Evolutionary conservation across 2,888 invertebrate species (phyloP), one percentile per base, ranked within the genome.

Genomic region (Muscina levida): DNA sequence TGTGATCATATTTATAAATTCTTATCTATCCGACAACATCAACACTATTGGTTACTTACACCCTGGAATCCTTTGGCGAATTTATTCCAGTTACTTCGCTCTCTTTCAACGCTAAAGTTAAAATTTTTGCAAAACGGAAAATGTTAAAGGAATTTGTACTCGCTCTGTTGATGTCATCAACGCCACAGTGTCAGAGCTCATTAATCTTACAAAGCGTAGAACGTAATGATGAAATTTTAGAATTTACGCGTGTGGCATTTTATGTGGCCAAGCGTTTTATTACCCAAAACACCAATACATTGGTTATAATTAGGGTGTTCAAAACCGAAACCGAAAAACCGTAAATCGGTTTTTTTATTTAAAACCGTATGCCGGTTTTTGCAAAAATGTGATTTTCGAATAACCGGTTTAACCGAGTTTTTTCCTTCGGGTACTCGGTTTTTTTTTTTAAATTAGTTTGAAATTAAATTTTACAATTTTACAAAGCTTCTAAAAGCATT

Each of bases 211-310:
- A 15, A 1, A n/a, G 24, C 15, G 31, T 57, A 5, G n/a, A 22
- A 3, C 37, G 31, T 15, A 10, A 17, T 11, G 13, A 48, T 13
- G 37, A 48, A 1, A 8, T 65, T 1, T 10, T 15, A 19, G 67
- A 77, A 10, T 72, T 76, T 22, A 70, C 82, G 13, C 53, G 83
- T 10, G 56, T 82, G 68, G 82, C 77, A 11, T 19, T 85, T 15
- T 59, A 84, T 11, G 79, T 88, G 51, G 76, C 86, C 10, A 66
- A 82, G n/a, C 71, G 74, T 8, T 84, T 83, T 46, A 84, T 88
- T 10, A 83, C 79, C 26, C 82, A 84, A 0, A 79, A 75, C 4
- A 84, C 84, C 4, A 87, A 76, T 67, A 84, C 84, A 0, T 19
- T 88, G 51, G 82, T 85, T 5, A 82, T n/a, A n/a, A n/a, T n/a